phyloP scores from a whole-genome alignment of 2,797 vertebrate species.

The Coranthus polyacanthus region DNA sequence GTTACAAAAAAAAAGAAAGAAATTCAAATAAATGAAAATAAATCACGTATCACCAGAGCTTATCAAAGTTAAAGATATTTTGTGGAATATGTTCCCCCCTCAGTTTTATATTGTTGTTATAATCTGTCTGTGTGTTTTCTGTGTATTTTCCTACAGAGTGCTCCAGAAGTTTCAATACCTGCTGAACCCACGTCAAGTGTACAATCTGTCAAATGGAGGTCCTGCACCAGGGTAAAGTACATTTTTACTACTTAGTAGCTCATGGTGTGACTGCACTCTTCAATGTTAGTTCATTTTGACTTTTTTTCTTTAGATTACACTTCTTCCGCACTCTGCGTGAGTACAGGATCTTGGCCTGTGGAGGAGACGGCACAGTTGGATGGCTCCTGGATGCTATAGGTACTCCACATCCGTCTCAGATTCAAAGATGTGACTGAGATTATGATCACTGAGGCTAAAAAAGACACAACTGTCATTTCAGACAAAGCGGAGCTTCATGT shows the following conservation, averaged over 20 bases:
- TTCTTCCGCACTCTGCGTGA: constrained; percentile 90
- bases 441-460: constrained; percentile 2
- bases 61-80: neutral
- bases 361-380: constrained; percentile 95
- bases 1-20: too few species aligned
- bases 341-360: constrained; percentile 92
- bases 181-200: constrained; percentile 94
- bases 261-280: neutral
- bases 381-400: constrained; percentile 96
- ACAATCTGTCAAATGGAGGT: constrained; percentile 90
- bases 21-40: too few species aligned
- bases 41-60: too few species aligned
- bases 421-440: constrained; percentile 30
- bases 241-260: neutral
- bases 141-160: constrained; percentile 81
- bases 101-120: neutral
- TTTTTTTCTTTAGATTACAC: constrained; percentile 82
- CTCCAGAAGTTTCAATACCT: constrained; percentile 93
- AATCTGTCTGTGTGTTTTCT: constrained; percentile 11
- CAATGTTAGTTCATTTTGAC: neutral
- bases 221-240: constrained; percentile 89
- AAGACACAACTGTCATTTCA: constrained; percentile 65
- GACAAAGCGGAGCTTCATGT: constrained; percentile 89
- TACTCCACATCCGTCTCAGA: constrained; percentile 63
- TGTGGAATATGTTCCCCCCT: neutral